These are phyloP conservation scores for Distichodus sexfasciatus DNA, from an alignment of 2,797 vertebrate genomes.

Conservation along the genomic window DNA sequence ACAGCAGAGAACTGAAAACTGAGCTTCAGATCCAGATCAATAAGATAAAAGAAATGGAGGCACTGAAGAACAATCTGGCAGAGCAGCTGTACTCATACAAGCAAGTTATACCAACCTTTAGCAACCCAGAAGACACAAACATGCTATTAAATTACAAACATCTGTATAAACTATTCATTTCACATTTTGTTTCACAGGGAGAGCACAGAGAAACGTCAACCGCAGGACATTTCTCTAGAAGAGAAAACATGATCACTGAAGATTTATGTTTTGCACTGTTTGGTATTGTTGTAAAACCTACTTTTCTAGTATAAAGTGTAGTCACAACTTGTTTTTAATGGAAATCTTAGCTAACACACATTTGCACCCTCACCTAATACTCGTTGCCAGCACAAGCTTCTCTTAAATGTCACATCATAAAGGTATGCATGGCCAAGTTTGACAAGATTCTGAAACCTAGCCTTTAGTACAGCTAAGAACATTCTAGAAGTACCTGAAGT, in stretches of 20 bases:
- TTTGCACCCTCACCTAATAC: too few relatives aligned
- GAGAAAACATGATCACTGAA: slow-evolving; percentile 54
- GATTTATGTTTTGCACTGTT: background rate
- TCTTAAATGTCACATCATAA: background rate
- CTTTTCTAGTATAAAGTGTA: slow-evolving; percentile 1
- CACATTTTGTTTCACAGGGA: slow-evolving; percentile 56
- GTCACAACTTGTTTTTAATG: background rate
- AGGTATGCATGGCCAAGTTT: slow-evolving; percentile 10
- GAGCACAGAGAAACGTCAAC: slow-evolving; percentile 46
- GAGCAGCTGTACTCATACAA: slow-evolving; percentile 82
- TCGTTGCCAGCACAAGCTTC: slow-evolving; percentile 9
- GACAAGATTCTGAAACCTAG: slow-evolving; percentile 28
- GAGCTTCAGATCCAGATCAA: slow-evolving; percentile 84
- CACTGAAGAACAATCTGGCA: slow-evolving; percentile 77
- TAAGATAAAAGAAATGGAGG: slow-evolving; percentile 84
- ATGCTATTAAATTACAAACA: too few relatives aligned
- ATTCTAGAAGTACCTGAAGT: slow-evolving; percentile 6
- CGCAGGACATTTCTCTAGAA: slow-evolving; percentile 27
- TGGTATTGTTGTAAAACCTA: background rate
- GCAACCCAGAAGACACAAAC: too few relatives aligned
- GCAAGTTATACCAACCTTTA: slow-evolving; percentile 59
- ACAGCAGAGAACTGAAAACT: slow-evolving; percentile 79
- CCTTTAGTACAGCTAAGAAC: slow-evolving; percentile 7
- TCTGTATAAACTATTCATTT: background rate
- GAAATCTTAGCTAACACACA: background rate